Evolutionary conservation across 2,113 vertebrate species (phyloP), one percentile per base, ranked within the genome.

Genomic region (Semicossyphus pulcher): DNA sequence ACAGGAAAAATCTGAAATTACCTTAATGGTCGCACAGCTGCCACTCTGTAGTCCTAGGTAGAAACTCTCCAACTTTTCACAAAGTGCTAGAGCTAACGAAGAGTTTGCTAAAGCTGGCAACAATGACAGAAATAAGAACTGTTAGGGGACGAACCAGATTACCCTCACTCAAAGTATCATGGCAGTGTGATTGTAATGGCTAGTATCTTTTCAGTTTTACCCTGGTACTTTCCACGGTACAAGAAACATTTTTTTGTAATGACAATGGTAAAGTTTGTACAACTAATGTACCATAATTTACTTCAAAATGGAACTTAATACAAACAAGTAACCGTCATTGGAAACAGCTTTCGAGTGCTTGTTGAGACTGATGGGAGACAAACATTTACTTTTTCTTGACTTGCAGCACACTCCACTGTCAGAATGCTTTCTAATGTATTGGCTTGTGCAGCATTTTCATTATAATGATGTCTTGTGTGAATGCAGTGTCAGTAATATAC

Each of bases 401-500:
- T 73, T 18, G 51, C 11, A 56, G 15, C 66, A 10, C 11, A 37
- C 11, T 12, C 28, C 31, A 18, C 63, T 60, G 53, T 78, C 66
- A 65, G 63, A 73, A 61, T 52, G 37, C 48, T 67, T n/a, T 56
- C 63, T 51, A 56, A 68, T 44, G 58, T 7, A 66, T 75, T 45
- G 39, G 48, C 41, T 57, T 57, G 29, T 72, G 76, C 60, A 52
- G 63, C 74, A 44, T 31, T 78, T 72, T 88, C 81, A 81, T 84
- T 84, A 79, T 76, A 87, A 85, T 49, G 53, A 66, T 60, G 54
- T 57, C 70, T 34, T 51, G 78, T 69, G 54, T 65, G 59, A 63
- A 73, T 76, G 72, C 66, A 71, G 51, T 74, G 76, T 81, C 69
- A 63, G 72, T 77, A 60, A 67, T 78, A 70, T 64, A 77, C 45